A percentile compares a stretch with the other conserved stretches of the same genome.
Evolutionary conservation across 1,140 invertebrate species (phyloP).

Genomic region (Whitmania pigra): DNA sequence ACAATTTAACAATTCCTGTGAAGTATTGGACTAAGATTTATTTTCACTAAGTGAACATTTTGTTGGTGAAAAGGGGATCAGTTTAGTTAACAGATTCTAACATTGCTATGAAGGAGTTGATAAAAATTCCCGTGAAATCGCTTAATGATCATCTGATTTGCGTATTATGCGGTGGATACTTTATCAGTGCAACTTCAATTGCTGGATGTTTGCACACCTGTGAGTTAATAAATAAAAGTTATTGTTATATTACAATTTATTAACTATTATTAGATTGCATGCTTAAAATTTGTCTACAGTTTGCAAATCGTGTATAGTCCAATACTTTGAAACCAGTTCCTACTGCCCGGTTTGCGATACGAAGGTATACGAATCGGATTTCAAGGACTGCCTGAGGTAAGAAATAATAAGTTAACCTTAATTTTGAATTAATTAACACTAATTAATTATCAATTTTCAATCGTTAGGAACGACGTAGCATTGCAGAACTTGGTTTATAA

Average conservation of each 20-base stretch:
- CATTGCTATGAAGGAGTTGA: too few relatives aligned
- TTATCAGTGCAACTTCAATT: conserved; percentile 6
- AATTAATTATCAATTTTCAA: not conserved
- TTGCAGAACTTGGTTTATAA: conserved; percentile 15
- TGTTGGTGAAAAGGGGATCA: too few relatives aligned
- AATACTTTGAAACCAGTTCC: conserved; percentile 40
- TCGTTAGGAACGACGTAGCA: not conserved
- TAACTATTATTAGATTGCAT: not conserved
- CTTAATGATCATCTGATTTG: conserved; percentile 11
- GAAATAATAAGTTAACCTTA: not conserved
- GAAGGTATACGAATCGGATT: conserved; percentile 47
- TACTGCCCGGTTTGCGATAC: conserved; percentile 43
- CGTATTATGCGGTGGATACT: conserved; percentile 14
- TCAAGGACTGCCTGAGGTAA: conserved; percentile 29
- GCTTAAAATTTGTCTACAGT: conserved; percentile 29
- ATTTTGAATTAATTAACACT: not conserved
- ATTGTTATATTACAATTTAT: not conserved
- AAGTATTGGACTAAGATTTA: too few relatives aligned
- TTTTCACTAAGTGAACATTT: too few relatives aligned
- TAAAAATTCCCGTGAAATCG: not conserved
- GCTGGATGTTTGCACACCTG: conserved; percentile 12
- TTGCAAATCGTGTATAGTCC: conserved; percentile 45
- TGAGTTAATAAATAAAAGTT: not conserved
- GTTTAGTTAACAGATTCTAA: too few relatives aligned
- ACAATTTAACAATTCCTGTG: too few relatives aligned